phyloP scores from a whole-genome alignment of 2,113 vertebrate genomes.

The Pan paniscus region DNA sequence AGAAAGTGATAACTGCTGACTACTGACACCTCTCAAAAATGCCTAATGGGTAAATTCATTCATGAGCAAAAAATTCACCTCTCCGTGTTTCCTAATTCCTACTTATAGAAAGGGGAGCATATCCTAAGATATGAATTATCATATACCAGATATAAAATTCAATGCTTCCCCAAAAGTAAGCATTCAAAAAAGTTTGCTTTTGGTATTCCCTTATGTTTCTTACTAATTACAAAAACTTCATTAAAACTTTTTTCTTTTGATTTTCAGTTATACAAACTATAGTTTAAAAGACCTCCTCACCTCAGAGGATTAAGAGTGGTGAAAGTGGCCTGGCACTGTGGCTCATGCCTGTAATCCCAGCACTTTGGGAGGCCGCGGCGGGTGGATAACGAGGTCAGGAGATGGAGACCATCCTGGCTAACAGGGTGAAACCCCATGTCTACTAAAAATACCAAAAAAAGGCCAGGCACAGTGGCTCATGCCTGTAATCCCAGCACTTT shows the following conservation, averaged over 20 bases:
- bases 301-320: neutral
- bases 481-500: too few species aligned
- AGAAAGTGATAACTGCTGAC: neutral
- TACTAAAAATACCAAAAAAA: too few species aligned
- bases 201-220: neutral
- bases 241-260: neutral
- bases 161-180: neutral
- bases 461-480: too few species aligned
- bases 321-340: neutral
- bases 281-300: neutral
- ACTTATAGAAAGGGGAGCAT: neutral
- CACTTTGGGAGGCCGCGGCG: too few species aligned
- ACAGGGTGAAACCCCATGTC: too few species aligned
- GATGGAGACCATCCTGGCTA: too few species aligned
- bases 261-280: neutral
- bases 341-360: too few species aligned
- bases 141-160: neutral
- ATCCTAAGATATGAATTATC: neutral
- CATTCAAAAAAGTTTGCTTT: neutral
- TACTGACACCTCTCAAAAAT: neutral
- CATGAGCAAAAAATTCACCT: neutral
- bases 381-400: too few species aligned
- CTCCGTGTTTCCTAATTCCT: neutral
- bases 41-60: neutral
- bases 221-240: neutral